Evolutionary conservation across 2,113 vertebrate genomes (phyloP), one percentile per base, ranked within the genome.

Genomic region (Stegastes partitus): DNA sequence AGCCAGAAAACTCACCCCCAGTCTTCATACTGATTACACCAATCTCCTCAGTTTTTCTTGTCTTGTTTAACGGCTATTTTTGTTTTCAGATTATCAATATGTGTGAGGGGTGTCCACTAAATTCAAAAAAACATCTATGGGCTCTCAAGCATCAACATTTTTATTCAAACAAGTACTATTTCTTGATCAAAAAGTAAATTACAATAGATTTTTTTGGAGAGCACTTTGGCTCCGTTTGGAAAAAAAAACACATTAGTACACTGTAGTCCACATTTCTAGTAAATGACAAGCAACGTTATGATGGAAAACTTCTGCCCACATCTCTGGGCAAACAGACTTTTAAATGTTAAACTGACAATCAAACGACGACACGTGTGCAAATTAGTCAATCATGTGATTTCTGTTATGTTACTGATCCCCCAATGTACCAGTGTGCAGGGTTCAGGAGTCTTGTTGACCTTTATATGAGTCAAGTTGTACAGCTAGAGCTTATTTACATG

Each of bases 401-500:
- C 61, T 34, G 10, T 4, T 14, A 37, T 23, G 26, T 50, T 50
- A 72, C 71, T 34, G 59, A 45, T 68, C 64, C 50, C 15, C 21
- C 49, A 67, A 67, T 61, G 11, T 56, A 61, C 14, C 59, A 55
- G 23, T 68, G 16, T 68, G 8, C 28, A 31, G 22, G 54, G 61
- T 28, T 59, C 66, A 31, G 28, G 31, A 74, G 51, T 57, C 54
- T 67, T 71, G 34, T 74, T 87, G 85, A 81, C 77, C 81, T 77
- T 87, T 81, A 58, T 5, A 63, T 23, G 25, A 49, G 19, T 47
- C 68, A 68, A 23, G 12, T 22, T 50, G 28, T 61, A 67, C 31
- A 23, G 23, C 59, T 42, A 19, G 15, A 25, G 34, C 9, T 37
- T 34, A 45, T 68, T 44, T n/a, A n/a, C n/a, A n/a, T n/a, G n/a